Evolutionary conservation across 2,888 invertebrate species (phyloP).

Genomic region (Xanthia icteritia): DNA sequence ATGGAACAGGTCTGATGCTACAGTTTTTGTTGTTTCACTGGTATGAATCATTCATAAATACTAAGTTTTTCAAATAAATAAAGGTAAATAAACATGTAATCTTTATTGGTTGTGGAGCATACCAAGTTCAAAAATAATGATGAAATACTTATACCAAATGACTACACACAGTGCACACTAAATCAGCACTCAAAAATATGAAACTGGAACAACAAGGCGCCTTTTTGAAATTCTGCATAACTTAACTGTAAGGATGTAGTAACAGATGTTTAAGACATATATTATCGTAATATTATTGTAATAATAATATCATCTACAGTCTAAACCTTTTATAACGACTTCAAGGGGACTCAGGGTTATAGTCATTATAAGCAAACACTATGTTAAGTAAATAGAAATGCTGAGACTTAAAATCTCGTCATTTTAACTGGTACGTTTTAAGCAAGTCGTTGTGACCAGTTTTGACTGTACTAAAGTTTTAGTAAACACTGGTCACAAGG

Average conservation of each 20-base stretch:
- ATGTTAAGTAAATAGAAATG: too few relatives aligned
- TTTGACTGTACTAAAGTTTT: not conserved
- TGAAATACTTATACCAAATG: slow-evolving; percentile 5
- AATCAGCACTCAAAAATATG: not conserved
- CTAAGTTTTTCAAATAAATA: not conserved
- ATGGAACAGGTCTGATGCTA: not conserved
- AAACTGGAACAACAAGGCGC: not conserved
- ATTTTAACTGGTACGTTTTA: too few relatives aligned
- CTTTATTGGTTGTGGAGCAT: not conserved
- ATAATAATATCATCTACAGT: slow-evolving; percentile 4
- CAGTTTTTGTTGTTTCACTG: not conserved
- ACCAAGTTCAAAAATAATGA: not conserved
- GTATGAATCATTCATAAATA: not conserved
- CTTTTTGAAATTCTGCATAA: not conserved
- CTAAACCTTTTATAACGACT: too few relatives aligned
- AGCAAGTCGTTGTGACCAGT: too few relatives aligned
- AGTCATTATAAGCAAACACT: too few relatives aligned
- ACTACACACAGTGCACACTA: not conserved
- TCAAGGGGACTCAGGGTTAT: too few relatives aligned
- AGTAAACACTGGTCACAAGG: slow-evolving; percentile 21
- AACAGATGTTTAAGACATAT: slow-evolving; percentile 22
- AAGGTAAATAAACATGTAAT: not conserved
- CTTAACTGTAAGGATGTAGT: not conserved
- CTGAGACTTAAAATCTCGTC: too few relatives aligned
- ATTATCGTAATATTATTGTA: slow-evolving; percentile 2